These are phyloP conservation scores for Pristis pectinata DNA, from an alignment of 2,797 vertebrate genomes.

Conservation along the genomic window DNA sequence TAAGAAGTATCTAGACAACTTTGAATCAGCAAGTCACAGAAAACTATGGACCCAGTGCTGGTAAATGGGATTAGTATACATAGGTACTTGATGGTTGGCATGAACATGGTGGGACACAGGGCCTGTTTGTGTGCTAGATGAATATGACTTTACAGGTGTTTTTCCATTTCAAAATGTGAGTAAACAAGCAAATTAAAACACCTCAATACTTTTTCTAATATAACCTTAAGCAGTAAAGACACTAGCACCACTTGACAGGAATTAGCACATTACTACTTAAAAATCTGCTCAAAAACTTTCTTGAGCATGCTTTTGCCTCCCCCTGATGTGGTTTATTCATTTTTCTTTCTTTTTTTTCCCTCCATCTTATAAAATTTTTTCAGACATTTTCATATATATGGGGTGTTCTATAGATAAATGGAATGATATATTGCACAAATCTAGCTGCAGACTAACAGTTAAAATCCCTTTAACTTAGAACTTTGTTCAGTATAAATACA, in stretches of 20 bases:
- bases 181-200: not conserved
- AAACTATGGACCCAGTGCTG: too few relatives aligned
- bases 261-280: not conserved
- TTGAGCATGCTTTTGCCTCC: not conserved
- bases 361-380: not conserved
- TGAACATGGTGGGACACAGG: too few relatives aligned
- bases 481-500: not conserved
- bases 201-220: too few relatives aligned
- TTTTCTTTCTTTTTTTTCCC: not conserved
- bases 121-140: too few relatives aligned
- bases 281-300: not conserved
- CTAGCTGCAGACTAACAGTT: not conserved
- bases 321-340: not conserved
- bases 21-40: too few relatives aligned
- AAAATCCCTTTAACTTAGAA: not conserved
- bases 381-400: not conserved
- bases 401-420: not conserved
- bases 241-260: not conserved
- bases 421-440: not conserved
- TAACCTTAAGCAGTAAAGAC: not conserved
- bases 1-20: too few relatives aligned
- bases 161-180: not conserved
- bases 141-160: too few relatives aligned
- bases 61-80: too few relatives aligned
- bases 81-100: too few relatives aligned